Conservation (phyloP, 2,113 vertebrate species). For the Cyprinus carpio region DNA sequence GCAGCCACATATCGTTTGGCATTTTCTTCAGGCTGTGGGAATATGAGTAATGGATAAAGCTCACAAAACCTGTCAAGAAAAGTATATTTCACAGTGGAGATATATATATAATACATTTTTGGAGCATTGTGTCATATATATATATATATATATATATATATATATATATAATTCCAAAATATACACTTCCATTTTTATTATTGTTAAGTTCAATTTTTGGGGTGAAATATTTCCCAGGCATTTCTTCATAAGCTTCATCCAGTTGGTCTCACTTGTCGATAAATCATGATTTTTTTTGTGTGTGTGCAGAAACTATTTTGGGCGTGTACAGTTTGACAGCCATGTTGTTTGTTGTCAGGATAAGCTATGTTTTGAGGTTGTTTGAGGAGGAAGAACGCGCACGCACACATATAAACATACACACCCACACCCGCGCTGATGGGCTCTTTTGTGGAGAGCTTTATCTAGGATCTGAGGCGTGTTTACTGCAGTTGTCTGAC, state of each 20-base stretch:
- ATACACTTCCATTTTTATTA: too few relatives aligned
- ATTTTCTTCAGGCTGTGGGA: not conserved
- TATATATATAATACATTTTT: too few relatives aligned
- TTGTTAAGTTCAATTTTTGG: too few relatives aligned
- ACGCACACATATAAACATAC: conserved; percentile 31
- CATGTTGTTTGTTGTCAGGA: conserved; percentile 43
- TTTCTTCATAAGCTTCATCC: not conserved
- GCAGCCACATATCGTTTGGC: conserved; percentile 12
- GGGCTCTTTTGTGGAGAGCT: conserved; percentile 46
- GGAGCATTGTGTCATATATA: too few relatives aligned
- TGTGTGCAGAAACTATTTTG: not conserved
- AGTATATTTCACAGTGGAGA: not conserved
- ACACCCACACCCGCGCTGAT: conserved; percentile 32
- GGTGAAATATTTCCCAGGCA: not conserved
- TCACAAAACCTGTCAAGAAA: conserved; percentile 11
- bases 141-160: too few relatives aligned
- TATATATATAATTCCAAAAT: too few relatives aligned
- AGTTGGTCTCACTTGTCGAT: not conserved
- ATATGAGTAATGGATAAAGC: not conserved
- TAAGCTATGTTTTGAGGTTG: conserved; percentile 41
- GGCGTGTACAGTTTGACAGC: conserved; percentile 17
- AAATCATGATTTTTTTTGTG: not conserved
- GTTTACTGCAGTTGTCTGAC: conserved; percentile 49
- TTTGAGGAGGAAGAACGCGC: conserved; percentile 16
- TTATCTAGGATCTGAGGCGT: conserved; percentile 52